Evolutionary conservation across 1,140 invertebrate species (phyloP).

Genomic region (Zaprionus kolodkinae): DNA sequence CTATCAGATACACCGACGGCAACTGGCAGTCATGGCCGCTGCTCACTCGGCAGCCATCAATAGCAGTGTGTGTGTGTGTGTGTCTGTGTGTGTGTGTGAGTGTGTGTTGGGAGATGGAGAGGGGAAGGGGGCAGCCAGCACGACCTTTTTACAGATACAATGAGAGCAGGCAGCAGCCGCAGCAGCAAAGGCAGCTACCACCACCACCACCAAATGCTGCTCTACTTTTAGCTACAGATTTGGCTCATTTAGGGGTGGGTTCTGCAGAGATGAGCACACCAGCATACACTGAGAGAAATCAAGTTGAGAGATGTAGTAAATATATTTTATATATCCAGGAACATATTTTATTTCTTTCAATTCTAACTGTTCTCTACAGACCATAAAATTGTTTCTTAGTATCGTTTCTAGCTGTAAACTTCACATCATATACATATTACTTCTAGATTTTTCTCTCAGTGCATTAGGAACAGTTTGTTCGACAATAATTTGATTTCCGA

Average conservation of each 20-base stretch:
- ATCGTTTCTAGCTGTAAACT: background rate
- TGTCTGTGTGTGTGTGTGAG: no score
- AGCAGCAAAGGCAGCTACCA: conserved; percentile 14
- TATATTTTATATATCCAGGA: no score
- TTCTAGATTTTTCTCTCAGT: background rate
- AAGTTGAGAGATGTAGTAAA: no score
- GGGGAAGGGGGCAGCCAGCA: background rate
- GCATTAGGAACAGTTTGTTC: background rate
- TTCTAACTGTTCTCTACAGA: no score
- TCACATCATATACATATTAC: background rate
- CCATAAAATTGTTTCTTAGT: background rate
- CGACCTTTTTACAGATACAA: conserved; percentile 20
- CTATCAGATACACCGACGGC: conserved; percentile 64
- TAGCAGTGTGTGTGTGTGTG: background rate
- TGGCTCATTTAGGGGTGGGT: conserved; percentile 32
- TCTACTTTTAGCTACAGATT: conserved; percentile 24
- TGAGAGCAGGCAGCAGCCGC: conserved; percentile 6
- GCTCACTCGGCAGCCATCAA: conserved; percentile 57
- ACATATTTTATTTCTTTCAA: no score
- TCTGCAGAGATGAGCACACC: conserved; percentile 5
- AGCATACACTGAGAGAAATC: conserved; percentile 24
- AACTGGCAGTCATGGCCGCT: conserved; percentile 50
- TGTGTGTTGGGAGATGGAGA: background rate
- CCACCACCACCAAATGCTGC: background rate
- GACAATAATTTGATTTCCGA: background rate